Evolutionary conservation across 2,797 vertebrate genomes (phyloP).

Genomic region (Acomys russatus): DNA sequence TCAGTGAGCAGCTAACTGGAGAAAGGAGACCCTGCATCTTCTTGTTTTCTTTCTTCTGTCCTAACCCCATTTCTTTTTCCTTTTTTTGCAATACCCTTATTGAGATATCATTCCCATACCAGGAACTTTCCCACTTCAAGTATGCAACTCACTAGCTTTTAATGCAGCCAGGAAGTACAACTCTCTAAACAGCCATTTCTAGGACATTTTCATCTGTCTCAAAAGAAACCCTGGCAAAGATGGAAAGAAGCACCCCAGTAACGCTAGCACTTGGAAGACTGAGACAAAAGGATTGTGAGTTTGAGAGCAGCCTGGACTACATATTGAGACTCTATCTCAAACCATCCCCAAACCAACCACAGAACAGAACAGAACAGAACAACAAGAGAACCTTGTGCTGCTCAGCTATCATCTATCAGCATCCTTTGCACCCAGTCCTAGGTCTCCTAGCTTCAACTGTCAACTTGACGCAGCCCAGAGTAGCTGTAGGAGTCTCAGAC

Average conservation of each 20-base stretch:
- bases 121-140: slow-evolving; percentile 30
- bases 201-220: slow-evolving; percentile 37
- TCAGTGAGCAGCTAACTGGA: slow-evolving; percentile 7
- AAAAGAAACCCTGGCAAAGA: neutral
- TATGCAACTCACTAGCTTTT: slow-evolving; percentile 50
- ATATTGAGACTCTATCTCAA: neutral
- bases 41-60: neutral
- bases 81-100: slow-evolving; percentile 42
- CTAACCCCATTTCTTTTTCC: neutral
- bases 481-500: neutral
- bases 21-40: neutral
- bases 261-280: neutral
- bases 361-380: neutral
- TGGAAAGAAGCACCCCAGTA: neutral
- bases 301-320: neutral
- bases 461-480: neutral
- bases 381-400: neutral
- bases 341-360: neutral
- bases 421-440: neutral
- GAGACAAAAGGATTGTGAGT: neutral
- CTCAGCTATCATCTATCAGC: neutral
- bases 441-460: neutral
- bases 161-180: neutral
- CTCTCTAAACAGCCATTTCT: slow-evolving; percentile 17
- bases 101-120: slow-evolving; percentile 14